Conservation (phyloP, 2,888 invertebrate species). For the Tetramorium bicarinatum region DNA sequence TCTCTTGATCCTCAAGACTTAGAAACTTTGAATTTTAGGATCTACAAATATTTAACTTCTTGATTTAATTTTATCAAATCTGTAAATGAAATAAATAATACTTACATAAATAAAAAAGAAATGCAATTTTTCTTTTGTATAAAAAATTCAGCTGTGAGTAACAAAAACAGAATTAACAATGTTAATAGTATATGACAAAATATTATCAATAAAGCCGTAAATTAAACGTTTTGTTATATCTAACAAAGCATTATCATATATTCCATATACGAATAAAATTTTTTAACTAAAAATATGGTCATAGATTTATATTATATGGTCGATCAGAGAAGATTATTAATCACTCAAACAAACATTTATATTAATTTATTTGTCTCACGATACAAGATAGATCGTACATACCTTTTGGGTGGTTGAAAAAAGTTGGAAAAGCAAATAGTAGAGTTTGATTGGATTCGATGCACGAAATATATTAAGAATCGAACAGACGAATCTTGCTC, state of each 20-base stretch:
- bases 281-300: background rate
- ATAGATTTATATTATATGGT: background rate
- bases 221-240: background rate
- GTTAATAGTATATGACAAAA: background rate
- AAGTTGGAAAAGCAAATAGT: conserved; percentile 80
- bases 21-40: background rate
- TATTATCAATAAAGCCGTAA: background rate
- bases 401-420: conserved; percentile 79
- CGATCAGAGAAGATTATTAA: conserved; percentile 2
- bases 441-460: conserved; percentile 79
- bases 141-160: background rate
- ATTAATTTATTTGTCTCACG: conserved; percentile 81
- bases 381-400: conserved; percentile 82
- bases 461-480: conserved; percentile 76
- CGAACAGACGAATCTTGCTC: conserved; percentile 65
- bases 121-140: background rate
- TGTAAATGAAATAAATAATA: background rate
- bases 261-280: background rate
- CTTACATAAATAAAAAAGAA: background rate
- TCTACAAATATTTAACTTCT: background rate
- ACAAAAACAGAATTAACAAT: background rate
- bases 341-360: conserved; percentile 75
- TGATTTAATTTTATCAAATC: background rate
- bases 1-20: background rate
- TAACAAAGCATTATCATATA: background rate